A percentile compares a stretch with the other conserved stretches of the same genome.
phyloP scores from a whole-genome alignment of 2,888 invertebrate species.

The Girardia tigrina region DNA sequence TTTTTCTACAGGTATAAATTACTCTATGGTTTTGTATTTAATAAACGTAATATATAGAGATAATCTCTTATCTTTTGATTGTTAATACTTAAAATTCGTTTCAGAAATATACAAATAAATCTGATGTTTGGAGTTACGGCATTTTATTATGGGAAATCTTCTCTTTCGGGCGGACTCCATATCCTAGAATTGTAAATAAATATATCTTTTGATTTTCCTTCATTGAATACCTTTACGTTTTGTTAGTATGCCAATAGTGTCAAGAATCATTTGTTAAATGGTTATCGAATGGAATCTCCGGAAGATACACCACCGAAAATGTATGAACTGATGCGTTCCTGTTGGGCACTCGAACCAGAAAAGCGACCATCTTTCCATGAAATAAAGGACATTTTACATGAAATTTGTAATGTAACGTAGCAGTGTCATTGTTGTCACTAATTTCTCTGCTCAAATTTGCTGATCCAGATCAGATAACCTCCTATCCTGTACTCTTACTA shows the following conservation, averaged over 20 bases:
- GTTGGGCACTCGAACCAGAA: slow-evolving; percentile 80
- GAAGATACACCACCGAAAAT: slow-evolving; percentile 91
- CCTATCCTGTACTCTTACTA: background rate
- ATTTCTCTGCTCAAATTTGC: background rate
- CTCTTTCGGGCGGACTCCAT: slow-evolving; percentile 95
- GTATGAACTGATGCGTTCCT: slow-evolving; percentile 85
- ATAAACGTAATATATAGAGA: no score
- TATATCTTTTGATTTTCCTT: background rate
- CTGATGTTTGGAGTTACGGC: slow-evolving; percentile 99
- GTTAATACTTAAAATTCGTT: no score
- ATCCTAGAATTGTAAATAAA: slow-evolving; percentile 85
- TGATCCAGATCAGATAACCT: background rate
- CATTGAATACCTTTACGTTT: no score
- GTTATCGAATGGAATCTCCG: slow-evolving; percentile 98
- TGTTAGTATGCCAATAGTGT: slow-evolving; percentile 51
- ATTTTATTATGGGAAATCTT: slow-evolving; percentile 97
- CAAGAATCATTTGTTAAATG: slow-evolving; percentile 89
- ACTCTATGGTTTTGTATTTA: no score
- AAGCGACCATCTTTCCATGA: slow-evolving; percentile 67
- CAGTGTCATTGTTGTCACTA: no score
- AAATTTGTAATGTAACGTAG: no score
- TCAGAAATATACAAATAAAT: slow-evolving; percentile 94
- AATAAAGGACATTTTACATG: background rate
- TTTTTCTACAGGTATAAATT: no score
- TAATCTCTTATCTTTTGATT: no score